phyloP scores from a whole-genome alignment of 2,888 invertebrate species.

The Zaprionus obscuricornis region DNA sequence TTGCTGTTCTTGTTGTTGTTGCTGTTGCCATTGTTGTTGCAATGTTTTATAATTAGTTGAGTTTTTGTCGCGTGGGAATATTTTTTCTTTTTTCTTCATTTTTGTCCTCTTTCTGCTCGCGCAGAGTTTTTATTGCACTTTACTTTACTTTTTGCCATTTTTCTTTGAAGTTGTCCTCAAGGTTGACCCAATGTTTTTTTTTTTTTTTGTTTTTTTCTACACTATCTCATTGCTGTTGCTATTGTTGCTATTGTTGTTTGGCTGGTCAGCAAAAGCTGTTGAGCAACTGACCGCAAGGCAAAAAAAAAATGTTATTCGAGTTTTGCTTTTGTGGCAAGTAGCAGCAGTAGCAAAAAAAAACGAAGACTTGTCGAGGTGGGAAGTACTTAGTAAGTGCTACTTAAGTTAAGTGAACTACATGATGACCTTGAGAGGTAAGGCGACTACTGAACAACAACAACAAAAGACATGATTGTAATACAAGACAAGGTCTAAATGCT shows the following conservation, averaged over 20 bases:
- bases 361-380: conserved; percentile 17
- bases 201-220: background rate
- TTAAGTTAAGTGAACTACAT: conserved; percentile 24
- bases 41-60: conserved; percentile 33
- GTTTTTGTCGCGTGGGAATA: conserved; percentile 53
- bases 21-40: conserved; percentile 1
- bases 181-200: conserved; percentile 24
- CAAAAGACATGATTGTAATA: too few relatives aligned
- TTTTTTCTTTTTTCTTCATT: conserved; percentile 31
- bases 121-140: conserved; percentile 13
- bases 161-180: conserved; percentile 47
- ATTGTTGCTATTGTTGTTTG: conserved; percentile 6
- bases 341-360: conserved; percentile 18
- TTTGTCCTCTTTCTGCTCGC: conserved; percentile 58
- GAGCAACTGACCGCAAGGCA: conserved; percentile 44
- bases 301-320: conserved; percentile 2
- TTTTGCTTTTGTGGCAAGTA: too few relatives aligned
- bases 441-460: conserved; percentile 1
- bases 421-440: conserved; percentile 44
- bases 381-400: conserved; percentile 16
- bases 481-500: conserved; percentile 3
- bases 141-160: background rate
- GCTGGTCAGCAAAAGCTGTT: conserved; percentile 33
- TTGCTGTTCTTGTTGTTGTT: conserved; percentile 4
- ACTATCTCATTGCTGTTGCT: background rate